Evolutionary conservation across 2,113 vertebrate species (phyloP), one percentile per base, ranked within the genome.

Genomic region (Erinaceus europaeus): DNA sequence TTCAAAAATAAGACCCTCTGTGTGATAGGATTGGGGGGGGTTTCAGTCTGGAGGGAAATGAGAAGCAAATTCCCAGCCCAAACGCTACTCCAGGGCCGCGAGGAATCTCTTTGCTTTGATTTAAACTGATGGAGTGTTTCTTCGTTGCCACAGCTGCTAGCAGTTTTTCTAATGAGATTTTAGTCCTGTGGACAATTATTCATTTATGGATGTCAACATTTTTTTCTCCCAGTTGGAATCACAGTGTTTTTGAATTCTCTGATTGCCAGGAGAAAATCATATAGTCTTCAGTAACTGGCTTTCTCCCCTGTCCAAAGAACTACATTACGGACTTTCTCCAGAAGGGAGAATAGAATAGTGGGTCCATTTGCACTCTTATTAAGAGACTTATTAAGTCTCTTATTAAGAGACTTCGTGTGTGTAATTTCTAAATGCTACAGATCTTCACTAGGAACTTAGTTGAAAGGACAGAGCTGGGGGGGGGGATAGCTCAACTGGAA

Each of bases 131-230:
- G n/a, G n/a, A 52, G 34, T 62, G 83, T 86, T 92, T 91, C 86
- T 74, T 76, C 57, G 42, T 67, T 53, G 36, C 80, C 46, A 94
- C 76, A 84, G 84, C 55, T 78, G 65, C 44, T 61, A 78, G 61
- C 32, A 79, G 72, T 27, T 27, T 84, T 92, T 53, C 73, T 86
- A 94, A 88, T 78, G 83, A 89, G 84, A 80, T 86, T 40, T 77
- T 72, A 55, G 62, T 82, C 29, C 53, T 67, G 40, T 46, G 84
- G 71, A 69, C 21, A 74, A 15, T 91, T 69, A 92, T 91, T 91
- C 72, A 86, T 71, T 94, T 88, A 94, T 69, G 76, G 61, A 76
- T 92, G 88, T 78, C 91, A 93, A 77, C n/a, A 65, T 20, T 75
- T 73, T 71, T 72, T 64, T 84, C 32, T 46, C 61, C 68, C 29